Evolutionary conservation across 1,140 invertebrate species (phyloP).

Genomic region (Hyles euphorbiae): DNA sequence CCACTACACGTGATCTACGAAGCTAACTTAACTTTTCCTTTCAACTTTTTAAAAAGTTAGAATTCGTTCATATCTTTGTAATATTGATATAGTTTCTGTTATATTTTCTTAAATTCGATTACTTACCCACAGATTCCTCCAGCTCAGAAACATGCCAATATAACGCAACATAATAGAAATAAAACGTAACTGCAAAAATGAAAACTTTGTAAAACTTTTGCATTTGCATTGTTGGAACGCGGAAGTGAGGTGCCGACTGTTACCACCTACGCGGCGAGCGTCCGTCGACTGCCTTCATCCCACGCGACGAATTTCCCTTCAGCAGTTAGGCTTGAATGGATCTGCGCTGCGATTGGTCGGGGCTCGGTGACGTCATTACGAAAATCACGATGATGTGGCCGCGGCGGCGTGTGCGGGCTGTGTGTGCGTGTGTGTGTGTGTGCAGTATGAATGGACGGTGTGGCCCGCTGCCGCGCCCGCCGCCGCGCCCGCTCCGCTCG

Average conservation of each 20-base stretch:
- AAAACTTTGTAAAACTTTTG: no score
- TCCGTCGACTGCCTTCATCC: conserved; percentile 58
- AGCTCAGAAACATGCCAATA: no score
- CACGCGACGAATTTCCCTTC: conserved; percentile 61
- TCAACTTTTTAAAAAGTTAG: background rate
- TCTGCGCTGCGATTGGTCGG: conserved; percentile 58
- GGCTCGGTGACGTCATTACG: conserved; percentile 61
- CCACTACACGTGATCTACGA: conserved; percentile 34
- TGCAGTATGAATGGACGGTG: no score
- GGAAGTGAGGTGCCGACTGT: conserved; percentile 2
- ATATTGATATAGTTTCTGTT: background rate
- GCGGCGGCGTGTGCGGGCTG: conserved; percentile 24
- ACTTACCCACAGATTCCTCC: conserved; percentile 24
- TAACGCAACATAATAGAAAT: no score
- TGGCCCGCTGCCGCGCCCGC: conserved; percentile 14
- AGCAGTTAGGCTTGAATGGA: conserved; percentile 72
- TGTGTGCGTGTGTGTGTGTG: conserved; percentile 34
- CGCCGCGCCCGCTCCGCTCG: conserved; percentile 49
- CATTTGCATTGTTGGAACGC: background rate
- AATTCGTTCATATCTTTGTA: background rate
- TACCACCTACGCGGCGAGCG: conserved; percentile 35
- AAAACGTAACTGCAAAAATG: no score
- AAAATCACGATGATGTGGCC: conserved; percentile 57
- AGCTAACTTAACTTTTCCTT: background rate
- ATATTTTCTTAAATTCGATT: conserved; percentile 21